Evolutionary conservation across 2,113 vertebrate species (phyloP), one percentile per base, ranked within the genome.

Genomic region (Callocephalon fimbriatum): DNA sequence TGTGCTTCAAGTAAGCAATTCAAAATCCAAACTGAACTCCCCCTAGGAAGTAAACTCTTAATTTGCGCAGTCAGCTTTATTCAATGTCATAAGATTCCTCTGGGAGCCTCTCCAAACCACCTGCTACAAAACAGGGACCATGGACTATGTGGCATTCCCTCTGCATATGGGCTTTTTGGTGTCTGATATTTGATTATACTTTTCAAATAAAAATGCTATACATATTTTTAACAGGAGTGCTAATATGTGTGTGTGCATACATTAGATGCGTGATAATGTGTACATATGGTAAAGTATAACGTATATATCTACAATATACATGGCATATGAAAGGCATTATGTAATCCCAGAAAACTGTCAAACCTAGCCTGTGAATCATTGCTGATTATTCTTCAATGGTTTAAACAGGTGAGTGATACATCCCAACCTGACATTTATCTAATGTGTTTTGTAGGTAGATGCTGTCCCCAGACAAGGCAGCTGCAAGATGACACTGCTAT

Each of bases 71-170:
- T 71, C 58, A 54, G 7, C 20, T 81, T 70, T 48, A 62, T 61
- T 56, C 23, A 37, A 6, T 8, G 1, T 44, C 40, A 61, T 10
- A 19, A 65, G 15, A 22, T 38, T 83, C 22, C 20, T 76, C 44
- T 70, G 58, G 13, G 15, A 80, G 80, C 7, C 53, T 18, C 50
- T 81, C 40, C 32, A 59, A 74, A n/a, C 32, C 45, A 65, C 48
- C 68, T 88, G 61, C 45, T 35, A 26, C 19, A 58, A 42, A 85
- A 37, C 12, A 85, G 45, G 14, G 50, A 27, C 66, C 1, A 2
- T 0, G 0, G 50, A 61, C 53, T 22, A 38, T 0, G 0, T 1
- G 6, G 17, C 11, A 32, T 51, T 76, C 26, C 38, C 1, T 84
- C 9, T 2, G 4, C n/a, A 37, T 9, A 17, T 53, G 70, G 25